phyloP scores from a whole-genome alignment of 2,888 invertebrate genomes.

The Prosopocoilus inquinatus region DNA sequence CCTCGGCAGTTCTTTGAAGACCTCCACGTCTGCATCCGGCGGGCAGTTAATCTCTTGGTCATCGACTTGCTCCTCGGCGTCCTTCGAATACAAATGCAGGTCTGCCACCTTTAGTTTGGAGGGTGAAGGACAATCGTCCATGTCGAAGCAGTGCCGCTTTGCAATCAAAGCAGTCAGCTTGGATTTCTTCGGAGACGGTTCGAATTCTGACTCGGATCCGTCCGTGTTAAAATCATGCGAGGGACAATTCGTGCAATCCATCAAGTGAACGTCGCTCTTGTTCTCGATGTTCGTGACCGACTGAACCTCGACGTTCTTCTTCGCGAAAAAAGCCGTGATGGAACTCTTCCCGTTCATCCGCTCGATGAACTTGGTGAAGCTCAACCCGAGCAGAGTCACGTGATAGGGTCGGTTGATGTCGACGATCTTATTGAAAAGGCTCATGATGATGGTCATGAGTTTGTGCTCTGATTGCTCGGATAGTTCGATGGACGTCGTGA shows the following conservation, averaged over 20 bases:
- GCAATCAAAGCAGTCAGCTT: constrained; percentile 53
- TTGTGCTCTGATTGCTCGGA: constrained; percentile 62
- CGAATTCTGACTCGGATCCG: constrained; percentile 66
- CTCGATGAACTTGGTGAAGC: constrained; percentile 80
- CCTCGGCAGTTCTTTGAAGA: constrained; percentile 68
- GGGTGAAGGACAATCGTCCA: constrained; percentile 62
- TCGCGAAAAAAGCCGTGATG: constrained; percentile 72
- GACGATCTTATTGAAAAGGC: constrained; percentile 71
- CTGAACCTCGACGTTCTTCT: constrained; percentile 77
- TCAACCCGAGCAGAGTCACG: constrained; percentile 75
- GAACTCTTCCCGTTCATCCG: constrained; percentile 67
- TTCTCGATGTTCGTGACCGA: constrained; percentile 68
- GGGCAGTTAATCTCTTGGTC: constrained; percentile 53
- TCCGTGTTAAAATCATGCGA: constrained; percentile 57
- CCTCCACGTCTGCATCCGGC: constrained; percentile 64
- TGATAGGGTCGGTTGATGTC: constrained; percentile 74
- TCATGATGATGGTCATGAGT: constrained; percentile 69
- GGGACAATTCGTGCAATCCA: constrained; percentile 28
- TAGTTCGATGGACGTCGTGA: constrained; percentile 49
- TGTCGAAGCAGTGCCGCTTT: constrained; percentile 50
- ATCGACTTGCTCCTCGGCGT: constrained; percentile 10
- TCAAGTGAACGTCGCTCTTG: constrained; percentile 36
- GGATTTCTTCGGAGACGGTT: constrained; percentile 75
- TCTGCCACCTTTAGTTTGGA: constrained; percentile 69
- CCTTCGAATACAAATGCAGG: constrained; percentile 55